Base-by-base conservation (phyloP, 2,113 vertebrate genomes). In the Ovis aries region DNA sequence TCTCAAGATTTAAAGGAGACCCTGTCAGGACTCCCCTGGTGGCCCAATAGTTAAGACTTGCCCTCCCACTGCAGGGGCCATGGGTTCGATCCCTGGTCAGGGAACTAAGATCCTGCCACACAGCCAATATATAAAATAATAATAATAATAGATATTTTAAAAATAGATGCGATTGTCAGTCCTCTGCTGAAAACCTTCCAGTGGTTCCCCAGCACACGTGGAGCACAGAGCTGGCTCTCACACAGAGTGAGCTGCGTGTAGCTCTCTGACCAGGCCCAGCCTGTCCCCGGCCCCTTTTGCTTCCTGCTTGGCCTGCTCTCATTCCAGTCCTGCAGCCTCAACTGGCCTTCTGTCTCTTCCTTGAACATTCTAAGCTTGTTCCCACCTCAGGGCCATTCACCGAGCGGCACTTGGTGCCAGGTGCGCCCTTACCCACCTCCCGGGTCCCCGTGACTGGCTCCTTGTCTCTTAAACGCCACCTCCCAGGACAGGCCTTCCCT, bases 271-370 rank as follows among this genome's bases (percentile, higher is more conserved):
- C 10, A 4, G 59, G 59, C 40, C 33, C 27, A 7, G 33, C 60
- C 45, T 33, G 52, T 31, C 57, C 14, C 43, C 23, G 0, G 4
- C 33, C 9, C 60, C 88, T 53, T 7, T 59, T 3, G n/a, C 62
- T 50, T 88, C 52, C 89, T 53, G 1, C 36, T 16, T 36, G 67
- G 48, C 77, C 27, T 48, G 50, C 45, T 45, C 55, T 53, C 19
- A 4, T 45, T 78, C 15, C 43, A 40, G 48, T 0, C 0, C 33
- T 16, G 5, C 48, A 21, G n/a, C 43, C 59, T 16, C 17, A 40
- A 1, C 62, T 19, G 57, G 50, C 89, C 78, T 94, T 60, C 90
- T 78, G n/a, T 67, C 64, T 84, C 40, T 64, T 60, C n/a, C 86
- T 88, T 11, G 85, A 88, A 45, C 7, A 5, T 25, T 17, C 57